These are phyloP conservation scores for Dichetophora obliterata DNA, from an alignment of 2,888 invertebrate genomes.

Conservation along the genomic window DNA sequence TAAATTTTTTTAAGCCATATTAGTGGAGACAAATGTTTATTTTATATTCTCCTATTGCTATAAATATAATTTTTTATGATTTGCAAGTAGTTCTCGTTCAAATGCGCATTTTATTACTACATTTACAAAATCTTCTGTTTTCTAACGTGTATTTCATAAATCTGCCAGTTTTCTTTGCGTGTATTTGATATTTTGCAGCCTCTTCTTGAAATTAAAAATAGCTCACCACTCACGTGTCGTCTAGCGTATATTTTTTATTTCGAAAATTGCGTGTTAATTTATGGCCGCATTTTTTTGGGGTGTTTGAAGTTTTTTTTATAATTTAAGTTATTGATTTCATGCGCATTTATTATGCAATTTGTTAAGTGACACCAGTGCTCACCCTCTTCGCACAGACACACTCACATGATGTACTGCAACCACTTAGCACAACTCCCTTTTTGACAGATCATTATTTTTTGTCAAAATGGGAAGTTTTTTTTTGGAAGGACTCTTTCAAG, in stretches of 20 bases:
- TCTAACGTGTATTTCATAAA: background rate
- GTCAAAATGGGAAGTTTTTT: no score
- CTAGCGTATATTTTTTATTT: background rate
- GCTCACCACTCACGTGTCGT: slow-evolving; percentile 10
- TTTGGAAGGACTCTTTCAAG: no score
- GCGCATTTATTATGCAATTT: slow-evolving; percentile 38
- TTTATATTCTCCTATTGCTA: no score
- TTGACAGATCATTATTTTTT: slow-evolving; percentile 15
- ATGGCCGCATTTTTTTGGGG: background rate
- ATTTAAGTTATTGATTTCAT: slow-evolving; percentile 37
- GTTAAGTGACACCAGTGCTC: slow-evolving; percentile 24
- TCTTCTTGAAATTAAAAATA: slow-evolving; percentile 16
- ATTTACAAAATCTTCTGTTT: no score
- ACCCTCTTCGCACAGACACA: background rate
- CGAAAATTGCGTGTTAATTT: slow-evolving; percentile 35
- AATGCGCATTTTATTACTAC: no score
- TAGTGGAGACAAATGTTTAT: no score
- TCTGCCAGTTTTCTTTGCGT: background rate
- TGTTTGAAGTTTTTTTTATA: background rate
- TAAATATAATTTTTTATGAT: no score
- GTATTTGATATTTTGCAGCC: slow-evolving; percentile 22
- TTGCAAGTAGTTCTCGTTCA: no score
- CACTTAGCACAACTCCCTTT: background rate
- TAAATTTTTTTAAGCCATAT: no score
- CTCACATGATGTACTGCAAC: no score